A percentile compares a stretch with the other conserved stretches of the same genome.
These are phyloP conservation scores for Thalassophryne amazonica DNA, from an alignment of 2,797 vertebrate genomes.

Conservation along the genomic window DNA sequence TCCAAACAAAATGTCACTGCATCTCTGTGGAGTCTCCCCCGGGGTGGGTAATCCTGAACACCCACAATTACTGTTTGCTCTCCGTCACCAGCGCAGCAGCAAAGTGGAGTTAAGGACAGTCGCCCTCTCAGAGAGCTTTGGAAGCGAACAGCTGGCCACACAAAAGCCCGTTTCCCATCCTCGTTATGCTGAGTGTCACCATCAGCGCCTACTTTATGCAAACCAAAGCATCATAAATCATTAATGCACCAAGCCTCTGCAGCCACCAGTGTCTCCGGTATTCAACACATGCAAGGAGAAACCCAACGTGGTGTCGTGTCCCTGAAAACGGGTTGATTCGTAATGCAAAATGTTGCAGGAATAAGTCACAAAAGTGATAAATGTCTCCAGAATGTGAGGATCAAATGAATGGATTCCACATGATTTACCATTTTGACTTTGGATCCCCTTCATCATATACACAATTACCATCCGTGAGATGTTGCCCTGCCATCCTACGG, in stretches of 20 bases:
- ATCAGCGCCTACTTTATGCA: slow-evolving; percentile 41
- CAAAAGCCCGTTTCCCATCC: slow-evolving; percentile 75
- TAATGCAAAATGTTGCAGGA: too few relatives aligned
- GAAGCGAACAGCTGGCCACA: slow-evolving; percentile 81
- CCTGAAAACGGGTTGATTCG: too few relatives aligned
- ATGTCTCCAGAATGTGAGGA: too few relatives aligned
- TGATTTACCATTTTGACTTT: too few relatives aligned
- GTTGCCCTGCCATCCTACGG: slow-evolving; percentile 67
- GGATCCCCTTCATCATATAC: slow-evolving; percentile 23
- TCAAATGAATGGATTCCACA: too few relatives aligned
- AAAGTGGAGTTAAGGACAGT: slow-evolving; percentile 71
- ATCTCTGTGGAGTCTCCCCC: slow-evolving; percentile 22
- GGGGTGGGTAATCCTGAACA: slow-evolving; percentile 37
- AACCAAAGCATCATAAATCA: slow-evolving; percentile 60
- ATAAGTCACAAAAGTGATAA: too few relatives aligned
- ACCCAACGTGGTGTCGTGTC: too few relatives aligned
- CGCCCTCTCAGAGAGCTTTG: slow-evolving; percentile 54
- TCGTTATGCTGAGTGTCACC: slow-evolving; percentile 59
- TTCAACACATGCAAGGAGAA: too few relatives aligned
- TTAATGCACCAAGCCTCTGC: slow-evolving; percentile 40
- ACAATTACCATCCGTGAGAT: slow-evolving; percentile 46
- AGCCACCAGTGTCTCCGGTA: slow-evolving; percentile 29
- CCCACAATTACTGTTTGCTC: slow-evolving; percentile 41
- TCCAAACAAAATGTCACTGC: slow-evolving; percentile 31
- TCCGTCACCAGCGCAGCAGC: slow-evolving; percentile 56